Evolutionary conservation across 2,888 invertebrate genomes (phyloP).

Genomic region (Helobdella robusta): DNA sequence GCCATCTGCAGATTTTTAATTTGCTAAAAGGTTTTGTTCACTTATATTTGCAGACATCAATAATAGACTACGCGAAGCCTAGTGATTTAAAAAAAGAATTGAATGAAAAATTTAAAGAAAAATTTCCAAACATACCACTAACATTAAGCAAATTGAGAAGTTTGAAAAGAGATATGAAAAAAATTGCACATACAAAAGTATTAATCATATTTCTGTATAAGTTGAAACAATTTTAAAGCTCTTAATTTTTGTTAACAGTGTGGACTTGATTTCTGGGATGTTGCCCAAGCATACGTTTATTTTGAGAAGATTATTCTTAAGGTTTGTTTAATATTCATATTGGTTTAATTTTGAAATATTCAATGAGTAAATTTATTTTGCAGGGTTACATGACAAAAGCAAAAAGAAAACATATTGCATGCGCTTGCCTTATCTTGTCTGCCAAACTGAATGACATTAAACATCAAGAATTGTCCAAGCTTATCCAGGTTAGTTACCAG

Average conservation of each 20-base stretch:
- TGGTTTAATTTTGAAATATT: neutral
- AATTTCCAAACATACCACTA: conserved; percentile 85
- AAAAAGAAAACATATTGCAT: conserved; percentile 88
- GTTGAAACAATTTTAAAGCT: neutral
- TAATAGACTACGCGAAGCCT: conserved; percentile 90
- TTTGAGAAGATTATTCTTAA: conserved; percentile 89
- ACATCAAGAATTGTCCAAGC: conserved; percentile 70
- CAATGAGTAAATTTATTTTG: neutral
- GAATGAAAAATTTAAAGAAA: conserved; percentile 84
- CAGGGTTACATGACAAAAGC: conserved; percentile 76
- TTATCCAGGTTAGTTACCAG: conserved; percentile 88
- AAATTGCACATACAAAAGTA: conserved; percentile 43
- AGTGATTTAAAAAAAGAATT: conserved; percentile 90
- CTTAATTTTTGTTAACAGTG: conserved; percentile 51
- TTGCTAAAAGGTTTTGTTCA: neutral
- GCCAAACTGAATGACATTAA: conserved; percentile 95
- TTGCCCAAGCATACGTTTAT: conserved; percentile 94
- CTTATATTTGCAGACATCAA: conserved; percentile 62
- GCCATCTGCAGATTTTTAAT: no score
- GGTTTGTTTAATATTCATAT: conserved; percentile 36
- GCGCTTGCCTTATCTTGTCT: conserved; percentile 81
- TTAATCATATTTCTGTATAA: neutral
- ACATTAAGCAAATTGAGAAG: conserved; percentile 90
- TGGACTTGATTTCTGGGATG: conserved; percentile 72
- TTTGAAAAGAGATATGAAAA: conserved; percentile 79